Evolutionary conservation across 2,888 invertebrate species (phyloP), one percentile per base, ranked within the genome.

Genomic region (Caradrina kadenii): DNA sequence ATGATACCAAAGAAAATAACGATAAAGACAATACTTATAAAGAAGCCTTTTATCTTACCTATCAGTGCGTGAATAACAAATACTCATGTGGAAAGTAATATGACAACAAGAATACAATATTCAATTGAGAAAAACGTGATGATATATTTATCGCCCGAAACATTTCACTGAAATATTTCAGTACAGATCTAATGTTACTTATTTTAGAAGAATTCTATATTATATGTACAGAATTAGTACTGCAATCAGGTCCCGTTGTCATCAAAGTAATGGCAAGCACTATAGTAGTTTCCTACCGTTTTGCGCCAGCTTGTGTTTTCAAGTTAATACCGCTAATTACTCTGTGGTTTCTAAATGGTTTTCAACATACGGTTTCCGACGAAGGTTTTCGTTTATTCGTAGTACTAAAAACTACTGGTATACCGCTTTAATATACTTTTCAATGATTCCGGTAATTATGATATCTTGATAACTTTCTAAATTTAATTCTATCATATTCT

Each of bases 21-120:
- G 35, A 60, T 52, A 52, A 63, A 70, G 21, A 59, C 11, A 49
- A 62, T 52, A 52, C 48, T 63, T 55, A 21, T 15, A 11, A 19
- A 63, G 54, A 65, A 65, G 48, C 31, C 26, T 72, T 69, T 63
- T 58, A 77, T 77, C 56, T 64, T 11, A 52, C 39, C 53, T 65
- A 59, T 59, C 39, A 52, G 54, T 31, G 62, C 45, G 62, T 72
- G 31, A 76, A 70, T 63, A 63, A 76, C 35, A 76, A 63, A 59
- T 48, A 65, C 21, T 39, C 22, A 15, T 48, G 42, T 54, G 31
- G 39, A 64, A 62, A 65, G 35, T 54, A 50, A 72, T 73, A 60
- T 22, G 50, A 71, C 6, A 31, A 13, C 11, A 59, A 11, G 45
- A 45, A 8, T 31, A 35, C 7, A 64, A 48, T 45, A 54, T 50